phyloP scores from a whole-genome alignment of 2,888 invertebrate genomes.

The Beris morrisii region DNA sequence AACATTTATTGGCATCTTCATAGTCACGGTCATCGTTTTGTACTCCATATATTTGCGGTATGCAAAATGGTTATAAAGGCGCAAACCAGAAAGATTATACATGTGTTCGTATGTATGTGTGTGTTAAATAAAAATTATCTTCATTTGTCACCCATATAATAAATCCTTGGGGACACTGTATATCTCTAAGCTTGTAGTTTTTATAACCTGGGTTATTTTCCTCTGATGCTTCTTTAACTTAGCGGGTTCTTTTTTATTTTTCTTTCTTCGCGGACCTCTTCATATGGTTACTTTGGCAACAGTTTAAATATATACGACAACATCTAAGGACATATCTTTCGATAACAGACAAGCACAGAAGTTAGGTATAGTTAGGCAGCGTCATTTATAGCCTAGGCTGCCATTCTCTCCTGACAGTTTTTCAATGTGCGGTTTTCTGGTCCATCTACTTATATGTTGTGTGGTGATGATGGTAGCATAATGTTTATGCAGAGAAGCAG shows the following conservation, averaged over 20 bases:
- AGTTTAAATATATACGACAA: no score
- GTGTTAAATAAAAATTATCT: slow-evolving; percentile 27
- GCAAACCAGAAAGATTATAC: no score
- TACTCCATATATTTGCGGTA: not conserved
- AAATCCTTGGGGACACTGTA: slow-evolving; percentile 30
- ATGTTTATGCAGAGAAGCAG: slow-evolving; percentile 25
- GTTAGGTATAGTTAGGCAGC: slow-evolving; percentile 11
- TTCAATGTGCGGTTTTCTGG: slow-evolving; percentile 33
- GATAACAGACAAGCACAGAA: slow-evolving; percentile 14
- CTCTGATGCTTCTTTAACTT: slow-evolving; percentile 4
- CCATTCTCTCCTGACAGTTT: slow-evolving; percentile 30
- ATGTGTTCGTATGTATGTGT: slow-evolving; percentile 10
- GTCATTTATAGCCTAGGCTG: slow-evolving; percentile 14
- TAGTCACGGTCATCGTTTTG: slow-evolving; percentile 26
- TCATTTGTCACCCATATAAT: slow-evolving; percentile 36
- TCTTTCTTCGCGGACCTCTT: slow-evolving; percentile 11
- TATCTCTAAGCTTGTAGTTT: slow-evolving; percentile 1
- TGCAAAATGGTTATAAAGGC: not conserved
- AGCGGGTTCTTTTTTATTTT: slow-evolving; percentile 1
- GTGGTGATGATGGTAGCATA: slow-evolving; percentile 25
- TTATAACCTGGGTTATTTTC: not conserved
- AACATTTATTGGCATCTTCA: slow-evolving; percentile 1
- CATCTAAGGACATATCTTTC: slow-evolving; percentile 3
- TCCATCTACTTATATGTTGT: slow-evolving; percentile 22
- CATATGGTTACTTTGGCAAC: not conserved